Percentiles rank a stretch among this genome's conserved stretches.
phyloP scores from a whole-genome alignment of 2,888 invertebrate genomes.

The Acanthacorydalis orientalis region DNA sequence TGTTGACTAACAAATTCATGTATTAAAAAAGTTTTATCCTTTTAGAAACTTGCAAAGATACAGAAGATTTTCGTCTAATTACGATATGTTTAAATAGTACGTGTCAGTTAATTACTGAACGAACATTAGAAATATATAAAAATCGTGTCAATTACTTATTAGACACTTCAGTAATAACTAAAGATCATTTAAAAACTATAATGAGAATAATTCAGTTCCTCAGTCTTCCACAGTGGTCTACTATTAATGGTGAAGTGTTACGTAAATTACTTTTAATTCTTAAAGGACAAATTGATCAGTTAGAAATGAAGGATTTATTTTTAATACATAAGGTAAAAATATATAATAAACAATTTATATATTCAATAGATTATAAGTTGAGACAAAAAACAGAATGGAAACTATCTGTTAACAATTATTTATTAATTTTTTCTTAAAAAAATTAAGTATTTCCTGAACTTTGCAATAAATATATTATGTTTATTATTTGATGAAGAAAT shows the following conservation, averaged over 20 bases:
- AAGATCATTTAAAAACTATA: conserved; percentile 14
- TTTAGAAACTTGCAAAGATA: conserved; percentile 20
- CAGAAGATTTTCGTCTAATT: conserved; percentile 26
- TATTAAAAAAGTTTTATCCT: conserved; percentile 9
- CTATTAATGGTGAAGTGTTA: conserved; percentile 17
- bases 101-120: conserved; percentile 21
- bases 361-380: not conserved
- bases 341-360: not conserved
- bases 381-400: not conserved
- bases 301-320: conserved; percentile 26
- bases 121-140: conserved; percentile 24
- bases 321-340: conserved; percentile 21
- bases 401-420: too few species aligned
- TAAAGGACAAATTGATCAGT: conserved; percentile 19
- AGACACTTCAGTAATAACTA: conserved; percentile 16
- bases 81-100: conserved; percentile 30
- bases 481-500: too few species aligned
- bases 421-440: too few species aligned
- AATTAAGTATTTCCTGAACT: too few species aligned
- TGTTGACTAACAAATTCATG: not conserved
- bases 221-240: conserved; percentile 29
- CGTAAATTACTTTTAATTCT: conserved; percentile 23
- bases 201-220: conserved; percentile 25
- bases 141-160: conserved; percentile 21
- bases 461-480: too few species aligned